Conservation (phyloP, 2,113 vertebrate genomes). For the Pelmatolapia mariae region DNA sequence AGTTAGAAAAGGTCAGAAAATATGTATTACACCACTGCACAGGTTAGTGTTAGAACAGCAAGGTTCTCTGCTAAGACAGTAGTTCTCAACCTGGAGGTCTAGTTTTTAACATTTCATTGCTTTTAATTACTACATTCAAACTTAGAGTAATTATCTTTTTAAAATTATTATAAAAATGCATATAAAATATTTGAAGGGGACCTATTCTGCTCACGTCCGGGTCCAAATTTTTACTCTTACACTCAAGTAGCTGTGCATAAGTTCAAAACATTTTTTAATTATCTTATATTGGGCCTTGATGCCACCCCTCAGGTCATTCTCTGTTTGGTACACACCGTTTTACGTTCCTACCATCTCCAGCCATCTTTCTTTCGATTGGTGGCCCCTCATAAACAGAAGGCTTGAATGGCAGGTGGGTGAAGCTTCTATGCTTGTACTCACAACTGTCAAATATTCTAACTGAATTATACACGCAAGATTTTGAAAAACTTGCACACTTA, state of each 20-base stretch:
- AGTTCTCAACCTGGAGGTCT: conserved; percentile 35
- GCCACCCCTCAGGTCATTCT: not conserved
- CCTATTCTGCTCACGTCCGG: not conserved
- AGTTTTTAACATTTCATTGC: not conserved
- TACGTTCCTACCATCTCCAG: not conserved
- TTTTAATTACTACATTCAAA: not conserved
- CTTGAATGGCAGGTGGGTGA: not conserved
- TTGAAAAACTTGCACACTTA: not conserved
- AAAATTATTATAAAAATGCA: not conserved
- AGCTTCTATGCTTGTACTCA: not conserved
- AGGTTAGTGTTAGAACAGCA: conserved; percentile 51
- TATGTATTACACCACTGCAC: not conserved
- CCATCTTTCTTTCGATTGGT: not conserved
- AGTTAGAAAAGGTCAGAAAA: not conserved
- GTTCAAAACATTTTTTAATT: not conserved
- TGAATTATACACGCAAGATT: not conserved
- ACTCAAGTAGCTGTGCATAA: not conserved
- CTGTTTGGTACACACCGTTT: not conserved
- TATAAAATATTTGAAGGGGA: not conserved
- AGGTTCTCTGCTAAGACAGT: conserved; percentile 11
- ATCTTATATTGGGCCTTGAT: not conserved
- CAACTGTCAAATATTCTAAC: not conserved
- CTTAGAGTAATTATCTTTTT: not conserved
- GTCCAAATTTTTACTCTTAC: not conserved
- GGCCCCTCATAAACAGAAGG: not conserved